Conservation (phyloP, 2,797 vertebrate genomes). For the Myotis findleyi region DNA sequence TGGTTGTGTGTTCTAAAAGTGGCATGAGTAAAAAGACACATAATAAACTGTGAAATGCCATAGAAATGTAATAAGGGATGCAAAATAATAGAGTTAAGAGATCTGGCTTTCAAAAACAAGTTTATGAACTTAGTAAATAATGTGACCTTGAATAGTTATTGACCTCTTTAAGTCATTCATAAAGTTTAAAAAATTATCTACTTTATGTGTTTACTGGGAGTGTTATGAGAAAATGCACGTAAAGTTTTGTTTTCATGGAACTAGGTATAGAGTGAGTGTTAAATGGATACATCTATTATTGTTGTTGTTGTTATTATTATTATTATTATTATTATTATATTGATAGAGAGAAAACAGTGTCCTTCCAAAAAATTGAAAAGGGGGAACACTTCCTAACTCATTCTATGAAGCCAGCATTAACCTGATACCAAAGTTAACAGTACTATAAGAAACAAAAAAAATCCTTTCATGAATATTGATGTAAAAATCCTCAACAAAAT, state of each 20-base stretch:
- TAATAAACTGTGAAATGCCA: neutral
- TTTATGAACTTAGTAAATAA: neutral
- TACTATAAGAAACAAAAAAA: neutral
- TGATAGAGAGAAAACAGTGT: neutral
- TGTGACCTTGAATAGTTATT: neutral
- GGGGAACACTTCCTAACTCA: neutral
- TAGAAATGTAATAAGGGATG: neutral
- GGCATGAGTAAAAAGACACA: neutral
- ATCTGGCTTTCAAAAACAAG: neutral
- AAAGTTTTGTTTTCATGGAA: neutral
- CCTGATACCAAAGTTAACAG: neutral
- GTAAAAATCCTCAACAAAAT: neutral
- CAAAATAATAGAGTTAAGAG: neutral
- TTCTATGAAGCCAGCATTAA: neutral
- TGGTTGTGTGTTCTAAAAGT: neutral
- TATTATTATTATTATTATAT: neutral
- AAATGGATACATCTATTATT: neutral
- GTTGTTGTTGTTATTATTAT: no score
- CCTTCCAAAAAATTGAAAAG: slow-evolving; percentile 1
- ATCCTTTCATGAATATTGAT: neutral
- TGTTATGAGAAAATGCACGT: neutral
- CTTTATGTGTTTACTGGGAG: neutral
- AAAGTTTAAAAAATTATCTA: neutral
- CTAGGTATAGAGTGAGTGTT: neutral
- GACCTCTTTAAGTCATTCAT: neutral